Evolutionary conservation across 2,888 invertebrate species (phyloP).

Genomic region (Strigamia maritima): DNA sequence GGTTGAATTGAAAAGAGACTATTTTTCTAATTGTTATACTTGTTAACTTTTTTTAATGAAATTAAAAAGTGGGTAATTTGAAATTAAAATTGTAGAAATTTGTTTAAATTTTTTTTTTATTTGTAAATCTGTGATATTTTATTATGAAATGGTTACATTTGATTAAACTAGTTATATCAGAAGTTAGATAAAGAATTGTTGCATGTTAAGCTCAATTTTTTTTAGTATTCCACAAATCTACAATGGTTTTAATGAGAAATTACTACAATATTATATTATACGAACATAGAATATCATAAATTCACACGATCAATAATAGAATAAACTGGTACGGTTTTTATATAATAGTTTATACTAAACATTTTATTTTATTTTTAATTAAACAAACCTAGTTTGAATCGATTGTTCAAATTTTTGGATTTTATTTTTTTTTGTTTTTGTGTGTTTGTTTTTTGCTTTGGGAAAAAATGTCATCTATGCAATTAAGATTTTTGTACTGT

Average conservation of each 20-base stretch:
- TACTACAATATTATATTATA: neutral
- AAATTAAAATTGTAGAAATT: neutral
- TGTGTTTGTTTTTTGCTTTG: neutral
- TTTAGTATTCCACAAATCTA: neutral
- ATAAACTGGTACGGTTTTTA: neutral
- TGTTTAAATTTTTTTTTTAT: neutral
- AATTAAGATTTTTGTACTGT: neutral
- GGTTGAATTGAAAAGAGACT: neutral
- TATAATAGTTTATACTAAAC: neutral
- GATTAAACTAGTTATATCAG: neutral
- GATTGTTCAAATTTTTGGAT: neutral
- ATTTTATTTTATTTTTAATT: neutral
- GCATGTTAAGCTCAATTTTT: constrained; percentile 14
- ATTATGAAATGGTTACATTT: neutral
- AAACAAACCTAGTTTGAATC: neutral
- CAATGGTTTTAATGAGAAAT: neutral
- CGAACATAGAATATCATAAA: neutral
- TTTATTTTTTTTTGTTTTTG: neutral
- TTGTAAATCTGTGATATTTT: constrained; percentile 4
- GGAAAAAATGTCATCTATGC: neutral
- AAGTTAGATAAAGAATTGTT: neutral
- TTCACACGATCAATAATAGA: neutral
- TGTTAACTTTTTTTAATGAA: neutral
- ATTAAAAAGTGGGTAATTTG: neutral
- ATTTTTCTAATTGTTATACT: constrained; percentile 11